Evolutionary conservation across 2,113 vertebrate species (phyloP).

Genomic region (Bubo bubo): DNA sequence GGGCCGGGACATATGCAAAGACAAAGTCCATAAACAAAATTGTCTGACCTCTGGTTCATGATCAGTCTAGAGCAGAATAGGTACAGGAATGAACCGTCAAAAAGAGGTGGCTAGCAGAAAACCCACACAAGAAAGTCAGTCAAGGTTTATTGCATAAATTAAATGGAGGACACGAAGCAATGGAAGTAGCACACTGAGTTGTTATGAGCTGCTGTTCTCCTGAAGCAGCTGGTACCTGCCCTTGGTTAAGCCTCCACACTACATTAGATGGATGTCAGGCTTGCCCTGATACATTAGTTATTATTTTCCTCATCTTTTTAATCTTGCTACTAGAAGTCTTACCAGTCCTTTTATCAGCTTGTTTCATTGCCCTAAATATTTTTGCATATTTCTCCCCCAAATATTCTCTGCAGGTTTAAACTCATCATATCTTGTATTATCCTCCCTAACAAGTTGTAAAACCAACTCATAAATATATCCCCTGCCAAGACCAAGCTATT

Average conservation of each 20-base stretch:
- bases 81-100: not conserved
- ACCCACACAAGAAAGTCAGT: not conserved
- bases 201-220: not conserved
- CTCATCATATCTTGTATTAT: not conserved
- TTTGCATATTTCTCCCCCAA: not conserved
- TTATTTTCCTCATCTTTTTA: not conserved
- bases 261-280: not conserved
- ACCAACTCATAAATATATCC: not conserved
- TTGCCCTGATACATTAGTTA: not conserved
- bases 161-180: not conserved
- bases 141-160: not conserved
- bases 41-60: not conserved
- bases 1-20: not conserved
- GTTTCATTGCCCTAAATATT: not conserved
- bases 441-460: not conserved
- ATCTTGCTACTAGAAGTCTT: not conserved
- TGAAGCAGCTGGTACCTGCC: not conserved
- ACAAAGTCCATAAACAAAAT: not conserved
- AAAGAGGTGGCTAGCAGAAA: not conserved
- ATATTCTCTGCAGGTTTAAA: constrained; percentile 7
- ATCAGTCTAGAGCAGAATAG: not conserved
- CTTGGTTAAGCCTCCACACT: not conserved
- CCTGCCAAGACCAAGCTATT: constrained; percentile 11
- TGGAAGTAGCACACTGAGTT: not conserved
- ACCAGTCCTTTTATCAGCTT: not conserved